Evolutionary conservation across 1,140 invertebrate species (phyloP), one percentile per base, ranked within the genome.

Genomic region (Paraescarpia echinospica): DNA sequence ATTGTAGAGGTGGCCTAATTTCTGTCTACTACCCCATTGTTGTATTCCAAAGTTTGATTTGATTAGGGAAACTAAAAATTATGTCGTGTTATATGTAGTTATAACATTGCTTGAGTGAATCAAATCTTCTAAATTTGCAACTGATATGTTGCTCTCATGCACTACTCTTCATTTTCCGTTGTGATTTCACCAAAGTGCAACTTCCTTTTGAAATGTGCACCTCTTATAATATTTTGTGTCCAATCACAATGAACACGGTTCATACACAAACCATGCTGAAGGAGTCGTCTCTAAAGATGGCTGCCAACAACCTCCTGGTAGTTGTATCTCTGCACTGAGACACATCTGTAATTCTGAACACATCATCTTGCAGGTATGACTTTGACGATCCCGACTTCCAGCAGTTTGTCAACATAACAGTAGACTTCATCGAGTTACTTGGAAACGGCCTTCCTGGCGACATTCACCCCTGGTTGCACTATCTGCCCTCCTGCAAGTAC

Each of bases 311-410:
- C 12, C 41, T 41, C 41, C 41, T 41, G 4, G 41, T 41, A 41
- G 4, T 41, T 6, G 4, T 41, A 41, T 12, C 27, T 77, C 59
- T 77, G 59, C 59, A 18, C 22, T 77, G 22, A 77, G 22, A 12
- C 59, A 77, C 59, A 77, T 18, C 59, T 77, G 22, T 77, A 31
- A 77, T 27, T 27, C 18, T 14, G 59, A 27, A 27, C 59, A 31
- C 27, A 18, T 77, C 59, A 77, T 27, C 89, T 90, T 90, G 35
- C 33, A 90, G 89, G 35, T 90, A 90, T 1, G 89, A 90, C 89
- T 90, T 90, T 31, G 89, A 90, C n/a, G 89, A 90, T 33, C 89
- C 89, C 2, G 89, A 90, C 9, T 90, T 90, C 33, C 33, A 33
- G 27, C 5, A 33, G 27, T 90, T 33, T 90, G n/a, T 90, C 8